These are phyloP conservation scores for Salmo trutta DNA, from an alignment of 2,797 vertebrate genomes.

Conservation along the genomic window DNA sequence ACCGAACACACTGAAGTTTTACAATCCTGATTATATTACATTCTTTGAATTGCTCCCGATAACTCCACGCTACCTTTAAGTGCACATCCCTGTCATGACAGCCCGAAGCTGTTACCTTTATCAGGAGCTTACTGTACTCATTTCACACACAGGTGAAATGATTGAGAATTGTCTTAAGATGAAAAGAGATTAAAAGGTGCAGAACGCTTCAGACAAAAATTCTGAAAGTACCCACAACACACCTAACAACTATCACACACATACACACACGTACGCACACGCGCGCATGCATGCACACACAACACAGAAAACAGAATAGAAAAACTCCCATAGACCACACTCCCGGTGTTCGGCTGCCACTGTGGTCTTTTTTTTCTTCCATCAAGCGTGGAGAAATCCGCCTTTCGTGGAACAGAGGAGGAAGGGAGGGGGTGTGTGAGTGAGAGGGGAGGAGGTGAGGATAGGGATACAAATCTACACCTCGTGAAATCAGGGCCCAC, in stretches of 20 bases:
- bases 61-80: neutral
- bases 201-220: neutral
- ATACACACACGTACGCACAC: neutral
- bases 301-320: neutral
- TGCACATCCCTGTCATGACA: neutral
- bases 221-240: neutral
- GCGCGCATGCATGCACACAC: slow-evolving; percentile 20
- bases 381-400: slow-evolving; percentile 75
- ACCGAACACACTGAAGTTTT: neutral
- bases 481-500: slow-evolving; percentile 77
- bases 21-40: neutral
- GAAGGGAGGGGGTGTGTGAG: slow-evolving; percentile 76
- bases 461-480: slow-evolving; percentile 72
- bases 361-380: slow-evolving; percentile 60
- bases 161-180: neutral
- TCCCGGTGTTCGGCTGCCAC: slow-evolving; percentile 42
- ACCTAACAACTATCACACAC: neutral
- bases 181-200: neutral
- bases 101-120: neutral
- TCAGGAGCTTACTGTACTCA: neutral
- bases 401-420: slow-evolving; percentile 82
- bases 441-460: slow-evolving; percentile 58
- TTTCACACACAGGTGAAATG: neutral
- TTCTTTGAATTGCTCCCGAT: no score
- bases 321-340: slow-evolving; percentile 52